Conservation (phyloP, 2,113 vertebrate genomes). For the Agapornis roseicollis region DNA sequence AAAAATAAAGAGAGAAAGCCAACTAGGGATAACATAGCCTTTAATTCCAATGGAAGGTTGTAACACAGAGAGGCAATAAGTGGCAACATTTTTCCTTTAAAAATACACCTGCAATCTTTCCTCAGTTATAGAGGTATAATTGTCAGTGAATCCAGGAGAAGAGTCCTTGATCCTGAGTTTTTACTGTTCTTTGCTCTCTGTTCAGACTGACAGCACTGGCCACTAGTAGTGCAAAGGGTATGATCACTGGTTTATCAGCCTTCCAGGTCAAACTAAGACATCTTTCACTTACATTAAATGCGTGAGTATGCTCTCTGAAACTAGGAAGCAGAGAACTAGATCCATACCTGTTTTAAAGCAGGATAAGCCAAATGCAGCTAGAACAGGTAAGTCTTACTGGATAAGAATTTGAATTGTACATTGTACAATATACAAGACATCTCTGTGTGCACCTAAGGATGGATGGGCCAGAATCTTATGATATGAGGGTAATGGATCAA, state of each 20-base stretch:
- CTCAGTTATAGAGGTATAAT: not conserved
- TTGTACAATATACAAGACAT: not conserved
- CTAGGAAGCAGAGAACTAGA: not conserved
- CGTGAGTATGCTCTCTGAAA: not conserved
- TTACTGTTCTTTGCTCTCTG: not conserved
- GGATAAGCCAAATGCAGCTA: not conserved
- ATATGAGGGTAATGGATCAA: not conserved
- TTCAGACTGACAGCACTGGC: not conserved
- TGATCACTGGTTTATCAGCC: not conserved
- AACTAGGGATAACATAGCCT: not conserved
- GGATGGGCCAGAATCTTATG: not conserved
- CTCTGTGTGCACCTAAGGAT: not conserved
- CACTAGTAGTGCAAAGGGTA: not conserved
- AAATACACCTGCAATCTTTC: not conserved
- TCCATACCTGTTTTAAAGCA: not conserved
- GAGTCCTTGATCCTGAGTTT: not conserved
- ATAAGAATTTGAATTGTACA: not conserved
- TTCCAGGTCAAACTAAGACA: not conserved
- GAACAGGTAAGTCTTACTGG: not conserved
- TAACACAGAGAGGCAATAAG: not conserved
- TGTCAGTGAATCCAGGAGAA: not conserved
- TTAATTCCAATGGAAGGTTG: not conserved
- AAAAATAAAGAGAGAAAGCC: not conserved
- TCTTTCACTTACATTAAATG: not conserved
- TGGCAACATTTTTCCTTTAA: not conserved